Evolutionary conservation across 2,113 vertebrate species (phyloP).

Genomic region (Plotosus lineatus): DNA sequence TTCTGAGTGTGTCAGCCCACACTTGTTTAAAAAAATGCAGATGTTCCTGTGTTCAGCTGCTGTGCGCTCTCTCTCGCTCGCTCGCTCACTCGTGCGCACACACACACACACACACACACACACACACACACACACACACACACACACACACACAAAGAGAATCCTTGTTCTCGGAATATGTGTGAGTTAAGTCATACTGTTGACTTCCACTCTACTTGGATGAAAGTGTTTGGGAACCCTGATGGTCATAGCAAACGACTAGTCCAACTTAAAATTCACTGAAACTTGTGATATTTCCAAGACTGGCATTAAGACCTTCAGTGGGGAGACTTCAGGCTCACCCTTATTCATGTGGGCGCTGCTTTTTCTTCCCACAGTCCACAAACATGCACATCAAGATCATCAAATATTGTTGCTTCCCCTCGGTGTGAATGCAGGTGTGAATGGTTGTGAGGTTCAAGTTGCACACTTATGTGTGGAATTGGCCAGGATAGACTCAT

Average conservation of each 20-base stretch:
- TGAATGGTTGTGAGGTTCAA: too few species aligned
- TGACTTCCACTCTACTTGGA: neutral
- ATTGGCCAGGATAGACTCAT: too few species aligned
- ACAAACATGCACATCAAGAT: too few species aligned
- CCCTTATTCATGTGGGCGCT: too few species aligned
- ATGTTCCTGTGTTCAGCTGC: slow-evolving; percentile 27
- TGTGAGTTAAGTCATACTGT: slow-evolving; percentile 27
- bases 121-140: neutral
- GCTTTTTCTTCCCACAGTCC: too few species aligned
- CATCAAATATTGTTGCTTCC: too few species aligned
- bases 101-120: accelerated
- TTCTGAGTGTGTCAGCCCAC: neutral
- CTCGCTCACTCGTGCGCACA: neutral
- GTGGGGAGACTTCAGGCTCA: too few species aligned
- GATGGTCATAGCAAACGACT: neutral
- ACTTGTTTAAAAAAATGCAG: slow-evolving; percentile 40
- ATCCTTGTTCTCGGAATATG: neutral
- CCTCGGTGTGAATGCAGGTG: too few species aligned
- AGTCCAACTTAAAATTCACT: slow-evolving; percentile 1
- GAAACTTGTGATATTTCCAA: too few species aligned
- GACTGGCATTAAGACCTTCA: too few species aligned
- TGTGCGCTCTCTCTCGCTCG: too few species aligned
- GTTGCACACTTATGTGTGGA: too few species aligned
- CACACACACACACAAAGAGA: neutral
- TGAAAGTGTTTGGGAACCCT: neutral